Percentiles rank a stretch among this genome's conserved stretches.
phyloP scores from a whole-genome alignment of 2,888 invertebrate genomes.

The Agrochola lychnidis region DNA sequence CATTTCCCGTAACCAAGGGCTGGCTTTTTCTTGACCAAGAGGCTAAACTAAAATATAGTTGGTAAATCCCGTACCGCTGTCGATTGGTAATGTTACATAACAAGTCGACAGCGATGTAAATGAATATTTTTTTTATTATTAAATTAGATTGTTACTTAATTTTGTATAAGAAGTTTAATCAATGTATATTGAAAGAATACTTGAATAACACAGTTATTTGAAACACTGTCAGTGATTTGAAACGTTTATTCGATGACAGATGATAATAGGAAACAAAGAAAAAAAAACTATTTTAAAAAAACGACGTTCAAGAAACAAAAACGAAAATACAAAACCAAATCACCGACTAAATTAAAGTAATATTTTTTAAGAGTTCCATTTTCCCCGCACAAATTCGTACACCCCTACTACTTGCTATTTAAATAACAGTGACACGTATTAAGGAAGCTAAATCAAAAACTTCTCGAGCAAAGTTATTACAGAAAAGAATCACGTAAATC shows the following conservation, averaged over 20 bases:
- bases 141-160: not conserved
- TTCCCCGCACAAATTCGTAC: not conserved
- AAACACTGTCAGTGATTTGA: no score
- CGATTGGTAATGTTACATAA: not conserved
- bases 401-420: not conserved
- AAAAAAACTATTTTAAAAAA: not conserved
- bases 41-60: not conserved
- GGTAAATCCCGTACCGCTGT: not conserved
- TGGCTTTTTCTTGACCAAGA: not conserved
- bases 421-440: not conserved
- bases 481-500: not conserved
- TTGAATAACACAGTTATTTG: not conserved
- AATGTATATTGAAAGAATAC: not conserved
- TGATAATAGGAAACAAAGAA: no score
- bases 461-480: not conserved
- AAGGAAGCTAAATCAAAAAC: not conserved
- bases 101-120: not conserved
- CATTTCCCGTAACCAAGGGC: not conserved
- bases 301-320: not conserved
- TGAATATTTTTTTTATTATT: not conserved
- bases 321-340: no score
- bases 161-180: no score
- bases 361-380: no score
- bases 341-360: no score
- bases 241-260: no score